A percentile compares a stretch with the other conserved stretches of the same genome.
Conservation (phyloP, 2,888 invertebrate species). For the Sinodicranocentrus sp. region DNA sequence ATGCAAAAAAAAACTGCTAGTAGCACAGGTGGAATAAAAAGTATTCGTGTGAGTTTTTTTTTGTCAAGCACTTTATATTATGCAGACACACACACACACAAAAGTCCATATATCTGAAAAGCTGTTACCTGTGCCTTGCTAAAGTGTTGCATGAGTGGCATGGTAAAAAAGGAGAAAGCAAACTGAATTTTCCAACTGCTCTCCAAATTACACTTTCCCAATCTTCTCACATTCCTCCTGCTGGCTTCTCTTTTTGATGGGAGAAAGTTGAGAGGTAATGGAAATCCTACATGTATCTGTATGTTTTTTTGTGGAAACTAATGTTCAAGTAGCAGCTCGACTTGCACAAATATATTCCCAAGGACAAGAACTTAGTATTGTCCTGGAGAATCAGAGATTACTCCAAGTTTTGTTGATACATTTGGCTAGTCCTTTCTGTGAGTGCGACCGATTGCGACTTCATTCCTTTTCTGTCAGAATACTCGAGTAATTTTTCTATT, state of each 20-base stretch:
- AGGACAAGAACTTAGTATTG: background rate
- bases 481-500: too few relatives aligned
- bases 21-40: constrained; percentile 21
- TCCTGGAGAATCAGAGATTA: background rate
- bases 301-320: too few relatives aligned
- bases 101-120: too few relatives aligned
- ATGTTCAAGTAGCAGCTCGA: too few relatives aligned
- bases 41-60: background rate
- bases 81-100: too few relatives aligned
- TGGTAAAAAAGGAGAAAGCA: background rate
- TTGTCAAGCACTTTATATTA: background rate
- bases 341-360: too few relatives aligned
- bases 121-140: background rate
- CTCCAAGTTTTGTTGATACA: constrained; percentile 18
- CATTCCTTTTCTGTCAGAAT: background rate
- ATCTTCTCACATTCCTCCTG: background rate
- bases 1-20: background rate
- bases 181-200: background rate
- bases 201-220: constrained; percentile 1
- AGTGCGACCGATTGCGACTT: background rate
- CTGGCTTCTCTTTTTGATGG: too few relatives aligned
- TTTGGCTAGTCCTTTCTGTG: background rate
- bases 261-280: too few relatives aligned
- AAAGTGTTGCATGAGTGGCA: background rate
- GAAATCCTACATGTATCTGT: too few relatives aligned